Evolutionary conservation across 2,888 invertebrate genomes (phyloP).

Genomic region (Zygaena filipendulae): DNA sequence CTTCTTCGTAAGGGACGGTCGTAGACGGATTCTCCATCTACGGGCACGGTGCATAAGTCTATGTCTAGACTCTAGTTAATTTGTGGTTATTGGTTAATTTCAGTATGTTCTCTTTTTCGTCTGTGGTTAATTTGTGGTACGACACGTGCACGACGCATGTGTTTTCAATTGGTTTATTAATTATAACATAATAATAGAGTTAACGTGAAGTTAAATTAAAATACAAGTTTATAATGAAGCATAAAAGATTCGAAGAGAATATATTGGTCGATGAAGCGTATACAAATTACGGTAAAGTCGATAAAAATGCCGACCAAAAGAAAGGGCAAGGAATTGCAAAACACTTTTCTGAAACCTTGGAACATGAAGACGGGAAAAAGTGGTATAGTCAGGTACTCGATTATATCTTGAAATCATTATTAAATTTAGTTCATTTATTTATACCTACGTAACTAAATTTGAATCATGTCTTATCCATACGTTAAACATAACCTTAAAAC

Average conservation of each 20-base stretch:
- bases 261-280: constrained; percentile 59
- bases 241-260: constrained; percentile 61
- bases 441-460: not conserved
- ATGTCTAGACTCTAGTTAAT: no score
- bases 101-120: no score
- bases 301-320: constrained; percentile 55
- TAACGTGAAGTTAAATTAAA: no score
- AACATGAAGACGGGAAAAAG: constrained; percentile 66
- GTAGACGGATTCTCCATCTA: no score
- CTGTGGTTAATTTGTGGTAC: no score
- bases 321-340: constrained; percentile 55
- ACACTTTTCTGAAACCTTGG: constrained; percentile 56
- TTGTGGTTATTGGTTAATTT: no score
- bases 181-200: no score
- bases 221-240: constrained; percentile 38
- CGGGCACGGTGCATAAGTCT: no score
- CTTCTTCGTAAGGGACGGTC: no score
- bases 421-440: not conserved
- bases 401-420: not conserved
- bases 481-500: no score
- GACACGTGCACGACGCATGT: no score
- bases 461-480: not conserved
- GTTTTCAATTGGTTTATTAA: constrained; percentile 14
- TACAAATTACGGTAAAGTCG: constrained; percentile 46
- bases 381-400: constrained; percentile 72